Base-by-base conservation (phyloP, 2,888 invertebrate genomes). In the Stegana nigrithorax region DNA sequence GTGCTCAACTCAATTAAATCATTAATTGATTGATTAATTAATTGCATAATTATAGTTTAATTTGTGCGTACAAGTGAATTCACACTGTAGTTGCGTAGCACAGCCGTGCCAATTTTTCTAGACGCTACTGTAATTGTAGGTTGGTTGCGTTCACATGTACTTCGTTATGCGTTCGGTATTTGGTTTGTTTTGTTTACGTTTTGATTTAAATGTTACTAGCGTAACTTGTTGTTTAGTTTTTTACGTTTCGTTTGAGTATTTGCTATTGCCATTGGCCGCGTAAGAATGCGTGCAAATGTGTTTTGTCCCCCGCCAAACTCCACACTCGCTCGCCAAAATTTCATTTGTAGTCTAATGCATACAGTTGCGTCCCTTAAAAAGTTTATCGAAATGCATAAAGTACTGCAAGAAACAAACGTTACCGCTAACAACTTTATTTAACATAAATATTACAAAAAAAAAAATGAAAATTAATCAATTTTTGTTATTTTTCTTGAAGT, bases 321-420 rank as follows among this genome's bases (percentile, higher is more conserved):
- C 51, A 3, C 5, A 39, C n/a, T 6, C 17, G 36, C 32, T 32
- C 53, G 32, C 53, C 5, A 39, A 2, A 8, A n/a, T n/a, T 51
- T 27, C 10, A 51, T 56, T 47, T 57, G 42, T 23, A 50, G 59
- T n/a, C 21, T 51, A 51, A 27, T 51, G 3, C 51, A 51, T 29
- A 51, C 12, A 14, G 17, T 26, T 17, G 29, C 12, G 26, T 19
- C 51, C 26, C 29, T 1, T 27, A 27, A 55, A 36, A 14, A 27
- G 21, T n/a, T 55, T 59, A 65, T 71, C 69, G 73, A 32, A 78
- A 73, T 70, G 73, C 75, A 73, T 75, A 73, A 75, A 76, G 71
- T 73, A 78, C 70, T 76, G 69, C 70, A 64, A 57, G n/a, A n/a
- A n/a, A n/a, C n/a, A n/a, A n/a, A n/a, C n/a, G n/a, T n/a, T n/a